phyloP scores from a whole-genome alignment of 2,797 vertebrate genomes.

The Melanotaenia parkinsoni region DNA sequence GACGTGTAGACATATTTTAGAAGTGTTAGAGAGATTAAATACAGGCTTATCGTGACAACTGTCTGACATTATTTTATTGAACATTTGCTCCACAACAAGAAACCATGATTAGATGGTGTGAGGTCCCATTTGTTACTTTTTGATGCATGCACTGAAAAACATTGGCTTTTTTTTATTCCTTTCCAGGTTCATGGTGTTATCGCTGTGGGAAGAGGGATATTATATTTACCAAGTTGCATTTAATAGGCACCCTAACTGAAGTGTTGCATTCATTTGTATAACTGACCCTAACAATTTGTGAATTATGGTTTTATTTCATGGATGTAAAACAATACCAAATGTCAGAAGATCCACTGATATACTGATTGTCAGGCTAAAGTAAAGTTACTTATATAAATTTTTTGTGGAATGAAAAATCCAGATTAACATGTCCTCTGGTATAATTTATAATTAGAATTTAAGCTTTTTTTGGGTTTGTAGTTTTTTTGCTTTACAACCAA shows the following conservation, averaged over 20 bases:
- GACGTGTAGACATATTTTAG: conserved; percentile 1
- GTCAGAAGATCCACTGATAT: no score
- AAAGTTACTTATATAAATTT: no score
- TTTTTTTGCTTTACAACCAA: no score
- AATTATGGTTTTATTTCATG: no score
- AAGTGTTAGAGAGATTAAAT: conserved; percentile 20
- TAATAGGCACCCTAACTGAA: not conserved
- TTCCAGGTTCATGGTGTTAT: not conserved
- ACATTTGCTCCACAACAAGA: conserved; percentile 29
- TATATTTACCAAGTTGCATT: not conserved
- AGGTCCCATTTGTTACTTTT: conserved; percentile 26
- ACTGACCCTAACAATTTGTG: no score
- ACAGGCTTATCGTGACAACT: conserved; percentile 26
- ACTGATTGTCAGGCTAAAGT: no score
- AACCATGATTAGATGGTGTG: conserved; percentile 1
- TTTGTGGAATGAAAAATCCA: no score
- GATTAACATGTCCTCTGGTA: no score
- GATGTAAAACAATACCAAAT: no score
- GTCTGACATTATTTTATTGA: conserved; percentile 23
- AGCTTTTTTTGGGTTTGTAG: no score
- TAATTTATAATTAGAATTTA: no score
- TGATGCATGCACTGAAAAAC: conserved; percentile 13
- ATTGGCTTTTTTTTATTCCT: not conserved
- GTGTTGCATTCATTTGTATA: no score
- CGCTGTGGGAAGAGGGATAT: not conserved